phyloP scores from a whole-genome alignment of 2,888 invertebrate species.

The Stenichneumon culpator region DNA sequence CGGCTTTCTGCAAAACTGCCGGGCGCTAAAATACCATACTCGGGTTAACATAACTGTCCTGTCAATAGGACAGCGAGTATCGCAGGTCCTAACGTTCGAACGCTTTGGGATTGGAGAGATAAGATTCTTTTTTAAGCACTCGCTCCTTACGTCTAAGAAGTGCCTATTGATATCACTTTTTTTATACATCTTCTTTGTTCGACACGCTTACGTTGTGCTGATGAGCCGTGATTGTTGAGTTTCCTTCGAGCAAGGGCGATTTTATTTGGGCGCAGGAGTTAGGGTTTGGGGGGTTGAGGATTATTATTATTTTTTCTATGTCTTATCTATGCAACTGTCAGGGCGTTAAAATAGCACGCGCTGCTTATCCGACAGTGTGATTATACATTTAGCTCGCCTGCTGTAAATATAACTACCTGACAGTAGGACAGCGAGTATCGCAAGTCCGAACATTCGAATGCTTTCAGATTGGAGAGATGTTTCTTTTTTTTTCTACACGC shows the following conservation, averaged over 20 bases:
- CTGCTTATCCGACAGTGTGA: background rate
- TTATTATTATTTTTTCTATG: no score
- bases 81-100: background rate
- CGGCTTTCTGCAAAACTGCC: no score
- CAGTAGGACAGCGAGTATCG: background rate
- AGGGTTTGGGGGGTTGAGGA: background rate
- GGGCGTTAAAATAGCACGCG: no score
- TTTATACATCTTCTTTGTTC: background rate
- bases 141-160: no score
- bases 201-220: background rate
- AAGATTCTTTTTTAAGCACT: background rate
- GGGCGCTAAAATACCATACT: no score
- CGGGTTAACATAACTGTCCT: background rate
- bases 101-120: background rate
- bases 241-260: background rate
- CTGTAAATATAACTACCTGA: background rate
- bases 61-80: background rate
- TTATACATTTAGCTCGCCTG: no score
- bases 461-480: background rate
- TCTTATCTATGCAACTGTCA: no score
- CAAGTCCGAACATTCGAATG: background rate
- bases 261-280: background rate
- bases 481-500: background rate
- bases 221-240: background rate
- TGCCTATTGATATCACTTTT: background rate